phyloP scores from a whole-genome alignment of 2,888 invertebrate species.

The Hyposoter didymator region DNA sequence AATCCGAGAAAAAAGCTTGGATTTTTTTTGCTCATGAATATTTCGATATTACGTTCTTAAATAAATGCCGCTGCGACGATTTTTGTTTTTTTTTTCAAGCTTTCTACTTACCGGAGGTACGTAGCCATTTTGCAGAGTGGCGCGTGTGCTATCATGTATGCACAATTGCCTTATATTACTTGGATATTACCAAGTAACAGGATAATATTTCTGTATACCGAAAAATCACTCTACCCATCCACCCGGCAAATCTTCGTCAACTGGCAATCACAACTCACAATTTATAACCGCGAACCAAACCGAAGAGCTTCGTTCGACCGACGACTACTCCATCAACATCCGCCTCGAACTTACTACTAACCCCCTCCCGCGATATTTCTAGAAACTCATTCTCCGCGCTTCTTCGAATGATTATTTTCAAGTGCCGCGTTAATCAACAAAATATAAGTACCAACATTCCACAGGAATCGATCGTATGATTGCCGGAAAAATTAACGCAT shows the following conservation, averaged over 20 bases:
- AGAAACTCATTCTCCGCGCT: background rate
- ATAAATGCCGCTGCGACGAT: background rate
- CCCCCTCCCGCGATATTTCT: conserved; percentile 14
- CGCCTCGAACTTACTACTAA: conserved; percentile 13
- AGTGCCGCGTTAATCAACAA: background rate
- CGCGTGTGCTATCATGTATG: conserved; percentile 37
- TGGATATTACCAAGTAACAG: background rate
- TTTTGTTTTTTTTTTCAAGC: conserved; percentile 2
- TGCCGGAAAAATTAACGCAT: background rate
- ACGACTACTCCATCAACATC: conserved; percentile 20
- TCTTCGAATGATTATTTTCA: conserved; percentile 7
- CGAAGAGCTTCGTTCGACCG: conserved; percentile 20
- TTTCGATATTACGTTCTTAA: background rate
- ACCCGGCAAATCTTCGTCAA: conserved; percentile 19
- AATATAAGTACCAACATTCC: background rate
- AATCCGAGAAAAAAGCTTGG: background rate
- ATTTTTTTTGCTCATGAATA: conserved; percentile 10
- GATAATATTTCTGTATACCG: background rate
- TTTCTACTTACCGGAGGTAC: conserved; percentile 75
- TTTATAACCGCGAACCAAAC: conserved; percentile 31
- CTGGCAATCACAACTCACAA: conserved; percentile 11
- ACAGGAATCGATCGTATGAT: background rate
- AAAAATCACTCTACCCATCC: conserved; percentile 1
- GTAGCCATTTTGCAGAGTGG: conserved; percentile 76
- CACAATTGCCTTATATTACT: conserved; percentile 24